Percentiles rank a stretch among this genome's conserved stretches.
Evolutionary conservation across 92 coral and sea anemone genomes (phyloP).

Genomic region (Porites evermanni): DNA sequence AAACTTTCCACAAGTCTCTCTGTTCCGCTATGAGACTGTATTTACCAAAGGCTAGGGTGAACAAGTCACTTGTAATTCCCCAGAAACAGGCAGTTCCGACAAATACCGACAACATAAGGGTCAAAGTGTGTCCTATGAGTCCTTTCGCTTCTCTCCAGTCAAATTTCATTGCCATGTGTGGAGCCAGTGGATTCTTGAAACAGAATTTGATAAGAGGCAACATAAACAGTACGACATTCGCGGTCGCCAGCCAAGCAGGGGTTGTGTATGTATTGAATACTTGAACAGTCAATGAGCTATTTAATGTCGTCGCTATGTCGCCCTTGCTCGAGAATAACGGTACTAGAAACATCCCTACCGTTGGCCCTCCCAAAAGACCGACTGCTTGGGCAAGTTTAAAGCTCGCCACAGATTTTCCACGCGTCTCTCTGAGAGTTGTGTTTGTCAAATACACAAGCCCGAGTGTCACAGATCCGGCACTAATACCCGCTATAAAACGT

Average conservation of each 20-base stretch:
- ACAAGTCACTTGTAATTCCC: constrained; percentile 85
- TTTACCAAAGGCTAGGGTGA: constrained; percentile 91
- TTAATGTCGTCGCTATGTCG: constrained; percentile 30
- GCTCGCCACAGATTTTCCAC: constrained; percentile 88
- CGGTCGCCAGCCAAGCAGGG: constrained; percentile 92
- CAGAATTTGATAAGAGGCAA: constrained; percentile 80
- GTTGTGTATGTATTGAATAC: constrained; percentile 80
- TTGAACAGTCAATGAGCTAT: constrained; percentile 35
- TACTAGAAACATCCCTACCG: constrained; percentile 72
- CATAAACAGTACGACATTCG: constrained; percentile 75
- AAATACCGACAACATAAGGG: constrained; percentile 68
- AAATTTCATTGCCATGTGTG: constrained; percentile 96
- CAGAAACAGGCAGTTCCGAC: constrained; percentile 88
- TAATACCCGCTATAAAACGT: constrained; percentile 89
- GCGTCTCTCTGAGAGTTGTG: constrained; percentile 84
- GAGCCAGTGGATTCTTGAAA: constrained; percentile 94
- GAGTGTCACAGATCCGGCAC: constrained; percentile 89
- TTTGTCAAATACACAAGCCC: constrained; percentile 92
- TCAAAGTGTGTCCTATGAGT: constrained; percentile 69
- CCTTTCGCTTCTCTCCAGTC: constrained; percentile 87
- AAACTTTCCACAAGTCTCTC: constrained; percentile 89
- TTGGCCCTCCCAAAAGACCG: constrained; percentile 92
- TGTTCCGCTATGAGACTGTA: constrained; percentile 75
- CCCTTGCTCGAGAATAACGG: constrained; percentile 51
- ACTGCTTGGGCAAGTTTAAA: constrained; percentile 90